phyloP scores from a whole-genome alignment of 2,113 vertebrate species.

The Danionella cerebrum region DNA sequence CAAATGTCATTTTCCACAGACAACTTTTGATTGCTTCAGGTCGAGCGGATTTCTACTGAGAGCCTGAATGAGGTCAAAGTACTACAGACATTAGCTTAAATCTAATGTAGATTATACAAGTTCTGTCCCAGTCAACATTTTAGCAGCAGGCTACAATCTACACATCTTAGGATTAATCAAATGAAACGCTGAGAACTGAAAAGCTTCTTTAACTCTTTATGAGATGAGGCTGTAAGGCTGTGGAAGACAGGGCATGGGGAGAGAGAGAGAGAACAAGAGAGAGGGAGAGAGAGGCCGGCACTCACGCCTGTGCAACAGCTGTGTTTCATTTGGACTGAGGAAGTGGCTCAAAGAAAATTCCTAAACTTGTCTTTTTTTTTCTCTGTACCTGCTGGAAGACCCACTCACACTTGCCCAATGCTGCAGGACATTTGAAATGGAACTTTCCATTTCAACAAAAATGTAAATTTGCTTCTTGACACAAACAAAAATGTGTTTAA shows the following conservation, averaged over 20 bases:
- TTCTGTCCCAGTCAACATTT: background rate
- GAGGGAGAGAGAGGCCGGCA: slow-evolving; percentile 25
- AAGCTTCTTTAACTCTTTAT: background rate
- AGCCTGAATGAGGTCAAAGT: slow-evolving; percentile 20
- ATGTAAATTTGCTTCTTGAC: slow-evolving; percentile 45
- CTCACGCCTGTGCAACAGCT: slow-evolving; percentile 55
- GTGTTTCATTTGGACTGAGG: slow-evolving; percentile 59
- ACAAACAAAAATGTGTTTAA: slow-evolving; percentile 20
- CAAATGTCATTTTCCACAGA: slow-evolving; percentile 43
- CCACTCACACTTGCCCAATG: slow-evolving; percentile 27
- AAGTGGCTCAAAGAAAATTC: slow-evolving; percentile 47
- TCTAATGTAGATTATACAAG: background rate
- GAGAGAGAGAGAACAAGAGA: slow-evolving; percentile 3
- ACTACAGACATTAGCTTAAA: background rate
- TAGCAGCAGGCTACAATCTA: background rate
- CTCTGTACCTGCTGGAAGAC: slow-evolving; percentile 56
- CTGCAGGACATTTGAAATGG: slow-evolving; percentile 46
- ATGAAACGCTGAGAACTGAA: background rate
- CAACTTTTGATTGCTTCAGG: slow-evolving; percentile 21
- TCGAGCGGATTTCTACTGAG: slow-evolving; percentile 36
- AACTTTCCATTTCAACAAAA: slow-evolving; percentile 62
- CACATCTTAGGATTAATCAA: background rate
- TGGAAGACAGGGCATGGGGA: background rate
- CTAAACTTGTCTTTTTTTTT: slow-evolving; percentile 40
- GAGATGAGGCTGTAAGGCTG: background rate